Conservation (phyloP, 2,888 invertebrate genomes). For the Lasioglossum oenotherae region DNA sequence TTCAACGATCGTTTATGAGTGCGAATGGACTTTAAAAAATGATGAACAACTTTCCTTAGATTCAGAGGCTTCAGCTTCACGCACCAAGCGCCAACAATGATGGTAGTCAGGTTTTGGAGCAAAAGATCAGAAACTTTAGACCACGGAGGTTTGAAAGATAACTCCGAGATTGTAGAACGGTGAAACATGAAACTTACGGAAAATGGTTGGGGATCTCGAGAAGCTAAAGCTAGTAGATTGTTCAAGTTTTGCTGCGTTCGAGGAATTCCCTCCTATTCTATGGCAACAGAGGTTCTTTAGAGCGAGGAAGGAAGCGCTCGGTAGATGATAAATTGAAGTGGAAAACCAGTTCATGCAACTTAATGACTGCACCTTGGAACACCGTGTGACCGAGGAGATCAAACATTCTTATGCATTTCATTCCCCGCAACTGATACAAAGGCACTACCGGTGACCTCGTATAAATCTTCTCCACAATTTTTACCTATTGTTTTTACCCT, state of each 20-base stretch:
- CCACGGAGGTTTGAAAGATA: background rate
- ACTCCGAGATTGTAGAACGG: background rate
- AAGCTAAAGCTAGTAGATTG: background rate
- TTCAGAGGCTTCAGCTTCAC: background rate
- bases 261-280: constrained; percentile 7
- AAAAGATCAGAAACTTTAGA: background rate
- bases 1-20: background rate
- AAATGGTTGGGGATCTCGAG: background rate
- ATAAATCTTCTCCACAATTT: background rate
- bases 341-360: constrained; percentile 40
- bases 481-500: background rate
- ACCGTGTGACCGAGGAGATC: constrained; percentile 9
- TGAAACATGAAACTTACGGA: background rate
- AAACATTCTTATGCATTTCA: background rate
- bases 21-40: background rate
- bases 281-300: background rate
- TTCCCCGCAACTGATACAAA: background rate
- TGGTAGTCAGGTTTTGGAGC: background rate
- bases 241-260: constrained; percentile 6
- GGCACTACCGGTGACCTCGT: background rate
- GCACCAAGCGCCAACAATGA: background rate
- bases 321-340: constrained; percentile 37
- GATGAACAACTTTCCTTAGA: too few relatives aligned
- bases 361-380: constrained; percentile 24
- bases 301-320: constrained; percentile 20